Conservation (phyloP, 2,888 invertebrate species). For the Diplolepis rosae region DNA sequence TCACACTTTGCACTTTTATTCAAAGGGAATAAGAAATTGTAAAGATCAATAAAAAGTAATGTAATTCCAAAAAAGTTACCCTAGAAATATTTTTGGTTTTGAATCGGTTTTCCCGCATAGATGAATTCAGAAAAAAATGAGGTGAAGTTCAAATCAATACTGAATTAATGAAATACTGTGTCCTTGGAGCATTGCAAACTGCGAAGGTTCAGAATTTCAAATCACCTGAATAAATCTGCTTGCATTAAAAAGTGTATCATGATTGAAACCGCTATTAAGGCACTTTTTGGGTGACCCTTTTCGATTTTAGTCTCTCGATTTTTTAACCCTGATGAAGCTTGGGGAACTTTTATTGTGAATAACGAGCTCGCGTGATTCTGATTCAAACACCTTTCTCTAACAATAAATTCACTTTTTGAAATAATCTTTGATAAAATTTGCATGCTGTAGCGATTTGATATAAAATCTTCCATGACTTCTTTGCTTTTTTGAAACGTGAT, state of each 20-base stretch:
- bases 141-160: constrained; percentile 6
- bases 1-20: background rate
- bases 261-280: background rate
- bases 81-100: background rate
- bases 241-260: background rate
- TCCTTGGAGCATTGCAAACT: constrained; percentile 10
- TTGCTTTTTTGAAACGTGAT: background rate
- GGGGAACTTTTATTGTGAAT: constrained; percentile 36
- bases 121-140: constrained; percentile 26
- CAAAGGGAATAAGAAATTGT: no score
- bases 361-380: constrained; percentile 43
- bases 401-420: no score
- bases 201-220: background rate
- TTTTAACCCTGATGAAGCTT: background rate
- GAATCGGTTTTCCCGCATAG: background rate
- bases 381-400: constrained; percentile 61
- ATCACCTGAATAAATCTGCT: background rate
- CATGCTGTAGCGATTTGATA: background rate
- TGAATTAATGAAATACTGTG: constrained; percentile 10
- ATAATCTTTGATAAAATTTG: background rate
- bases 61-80: background rate
- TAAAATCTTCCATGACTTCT: background rate
- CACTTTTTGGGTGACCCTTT: constrained; percentile 16
- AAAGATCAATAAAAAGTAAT: background rate
- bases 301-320: background rate